phyloP scores from a whole-genome alignment of 1,140 invertebrate species.

The Lepidurus couesii region DNA sequence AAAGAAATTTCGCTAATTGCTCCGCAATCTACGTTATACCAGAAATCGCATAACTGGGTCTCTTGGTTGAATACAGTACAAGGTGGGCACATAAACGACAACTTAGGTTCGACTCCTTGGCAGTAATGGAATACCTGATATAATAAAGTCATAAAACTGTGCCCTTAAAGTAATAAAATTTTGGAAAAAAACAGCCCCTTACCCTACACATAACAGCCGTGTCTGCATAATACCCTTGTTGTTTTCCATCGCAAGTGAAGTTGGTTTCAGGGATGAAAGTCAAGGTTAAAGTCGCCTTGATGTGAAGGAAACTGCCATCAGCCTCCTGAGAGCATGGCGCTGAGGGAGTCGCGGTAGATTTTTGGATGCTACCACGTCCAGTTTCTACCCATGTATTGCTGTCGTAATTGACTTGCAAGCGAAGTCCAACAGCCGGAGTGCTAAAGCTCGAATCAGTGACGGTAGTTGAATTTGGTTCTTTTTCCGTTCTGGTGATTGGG shows the following conservation, averaged over 20 bases:
- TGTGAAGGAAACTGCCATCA: background rate
- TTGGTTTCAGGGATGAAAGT: slow-evolving; percentile 24
- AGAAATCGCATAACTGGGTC: slow-evolving; percentile 24
- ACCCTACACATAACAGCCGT: background rate
- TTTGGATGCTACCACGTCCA: background rate
- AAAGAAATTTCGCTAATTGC: background rate
- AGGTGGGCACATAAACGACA: slow-evolving; percentile 24
- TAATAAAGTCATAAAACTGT: background rate
- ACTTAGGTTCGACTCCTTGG: background rate
- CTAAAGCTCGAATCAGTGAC: background rate
- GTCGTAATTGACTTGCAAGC: background rate
- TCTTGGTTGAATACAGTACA: slow-evolving; percentile 29
- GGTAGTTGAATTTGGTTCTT: background rate
- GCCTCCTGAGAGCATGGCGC: background rate
- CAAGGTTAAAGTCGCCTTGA: background rate
- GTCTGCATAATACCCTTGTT: slow-evolving; percentile 25
- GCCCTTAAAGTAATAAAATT: too few species aligned
- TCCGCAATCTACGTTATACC: slow-evolving; percentile 22
- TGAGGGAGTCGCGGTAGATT: background rate
- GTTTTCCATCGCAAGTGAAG: background rate
- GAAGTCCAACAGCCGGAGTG: background rate
- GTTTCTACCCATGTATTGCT: background rate
- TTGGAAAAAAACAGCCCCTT: background rate
- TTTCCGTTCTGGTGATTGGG: background rate
- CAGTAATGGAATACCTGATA: slow-evolving; percentile 29